phyloP scores from a whole-genome alignment of 2,113 vertebrate species.

The Istiophorus platypterus region DNA sequence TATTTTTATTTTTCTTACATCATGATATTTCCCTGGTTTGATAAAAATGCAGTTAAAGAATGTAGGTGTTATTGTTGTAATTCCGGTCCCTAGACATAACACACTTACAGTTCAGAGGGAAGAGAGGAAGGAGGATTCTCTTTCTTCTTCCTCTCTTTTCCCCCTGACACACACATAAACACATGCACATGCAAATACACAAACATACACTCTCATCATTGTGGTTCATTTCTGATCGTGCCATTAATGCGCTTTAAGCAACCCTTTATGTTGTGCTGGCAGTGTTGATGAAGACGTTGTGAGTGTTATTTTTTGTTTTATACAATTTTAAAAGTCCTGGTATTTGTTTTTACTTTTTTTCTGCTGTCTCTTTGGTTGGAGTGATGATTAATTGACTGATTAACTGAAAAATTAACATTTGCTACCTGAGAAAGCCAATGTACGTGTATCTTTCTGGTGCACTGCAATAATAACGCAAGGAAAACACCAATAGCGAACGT shows the following conservation, averaged over 20 bases:
- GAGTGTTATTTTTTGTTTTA: conserved; percentile 77
- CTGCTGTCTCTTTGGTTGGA: conserved; percentile 71
- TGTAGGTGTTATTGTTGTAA: conserved; percentile 85
- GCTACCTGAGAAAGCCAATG: conserved; percentile 73
- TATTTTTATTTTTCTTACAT: conserved; percentile 80
- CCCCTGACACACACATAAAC: conserved; percentile 20
- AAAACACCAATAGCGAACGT: conserved; percentile 57
- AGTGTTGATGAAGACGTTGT: conserved; percentile 82
- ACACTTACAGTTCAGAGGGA: conserved; percentile 62
- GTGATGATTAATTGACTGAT: conserved; percentile 68
- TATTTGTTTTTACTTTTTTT: conserved; percentile 75
- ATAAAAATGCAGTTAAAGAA: conserved; percentile 86
- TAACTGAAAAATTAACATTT: conserved; percentile 68
- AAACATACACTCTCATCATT: conserved; percentile 61
- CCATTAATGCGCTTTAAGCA: conserved; percentile 86
- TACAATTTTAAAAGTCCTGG: conserved; percentile 73
- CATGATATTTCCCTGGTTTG: conserved; percentile 83
- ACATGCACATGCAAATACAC: conserved; percentile 22
- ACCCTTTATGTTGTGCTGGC: conserved; percentile 78
- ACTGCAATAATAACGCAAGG: conserved; percentile 66
- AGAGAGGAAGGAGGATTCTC: conserved; percentile 47
- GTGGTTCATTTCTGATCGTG: conserved; percentile 88
- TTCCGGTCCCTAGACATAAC: conserved; percentile 79
- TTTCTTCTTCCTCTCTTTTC: conserved; percentile 35
- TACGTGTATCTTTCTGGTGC: conserved; percentile 70